These are phyloP conservation scores for Haliclona indistincta DNA, from an alignment of 37 sponge, comb jelly and placozoan genomes.

Conservation along the genomic window DNA sequence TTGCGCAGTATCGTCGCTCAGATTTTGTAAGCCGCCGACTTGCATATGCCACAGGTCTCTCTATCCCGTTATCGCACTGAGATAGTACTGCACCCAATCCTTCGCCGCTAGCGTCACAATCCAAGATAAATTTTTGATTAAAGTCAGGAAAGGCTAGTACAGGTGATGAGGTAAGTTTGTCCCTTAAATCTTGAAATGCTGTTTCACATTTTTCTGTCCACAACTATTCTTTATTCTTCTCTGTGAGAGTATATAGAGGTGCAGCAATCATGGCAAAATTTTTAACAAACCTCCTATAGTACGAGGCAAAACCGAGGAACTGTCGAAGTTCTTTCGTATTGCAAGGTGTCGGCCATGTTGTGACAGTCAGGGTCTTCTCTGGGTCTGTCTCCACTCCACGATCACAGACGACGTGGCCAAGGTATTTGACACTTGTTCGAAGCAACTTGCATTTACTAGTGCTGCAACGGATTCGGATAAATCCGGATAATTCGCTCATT, in stretches of 20 bases:
- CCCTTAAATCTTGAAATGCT: constrained; percentile 10
- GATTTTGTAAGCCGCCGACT: background rate
- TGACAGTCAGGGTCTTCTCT: constrained; percentile 5
- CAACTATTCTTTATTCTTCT: constrained; percentile 9
- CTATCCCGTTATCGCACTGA: background rate
- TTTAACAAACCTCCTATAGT: constrained; percentile 15
- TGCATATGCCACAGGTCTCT: constrained; percentile 17
- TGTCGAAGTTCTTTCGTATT: constrained; percentile 9
- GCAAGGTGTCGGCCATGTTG: background rate
- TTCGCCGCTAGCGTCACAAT: constrained; percentile 20
- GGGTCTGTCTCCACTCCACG: constrained; percentile 4
- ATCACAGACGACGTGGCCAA: constrained; percentile 22
- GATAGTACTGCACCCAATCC: constrained; percentile 24
- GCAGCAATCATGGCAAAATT: constrained; percentile 9
- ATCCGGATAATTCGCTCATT: no score
- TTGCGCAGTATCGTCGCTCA: background rate
- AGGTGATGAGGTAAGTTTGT: constrained; percentile 2
- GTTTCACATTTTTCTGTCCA: constrained; percentile 13
- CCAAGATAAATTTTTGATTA: constrained; percentile 12
- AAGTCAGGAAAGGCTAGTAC: constrained; percentile 26
- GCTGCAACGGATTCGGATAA: no score
- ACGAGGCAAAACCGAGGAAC: constrained; percentile 8
- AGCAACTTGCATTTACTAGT: constrained; percentile 4
- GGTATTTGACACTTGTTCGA: background rate
- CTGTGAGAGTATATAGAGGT: constrained; percentile 22